Base-by-base conservation (phyloP, 2,113 vertebrate species). In the Monopterus albus region DNA sequence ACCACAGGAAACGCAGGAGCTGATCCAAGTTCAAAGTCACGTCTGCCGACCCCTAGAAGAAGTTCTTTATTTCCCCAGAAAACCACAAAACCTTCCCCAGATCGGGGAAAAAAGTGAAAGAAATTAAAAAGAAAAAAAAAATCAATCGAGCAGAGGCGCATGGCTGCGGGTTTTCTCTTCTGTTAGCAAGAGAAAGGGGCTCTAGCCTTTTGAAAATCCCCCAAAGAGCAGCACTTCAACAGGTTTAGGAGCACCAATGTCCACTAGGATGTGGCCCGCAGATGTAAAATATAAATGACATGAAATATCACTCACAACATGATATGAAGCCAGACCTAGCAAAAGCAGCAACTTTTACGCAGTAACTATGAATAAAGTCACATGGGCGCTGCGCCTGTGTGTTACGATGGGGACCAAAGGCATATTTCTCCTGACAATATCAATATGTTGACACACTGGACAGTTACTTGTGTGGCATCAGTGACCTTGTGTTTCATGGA, bases 11-110 rank as follows among this genome's bases (percentile, higher is more conserved):
- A 92, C 94, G 88, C 90, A 95, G 91, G 91, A 95, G 94, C 95
- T 95, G 95, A 96, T 95, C 96, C 96, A 98, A 98, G 96, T 98
- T 98, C 97, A 98, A 98, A 98, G 97, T 95, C 95, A 95, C 91
- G 93, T 94, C 89, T 92, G 92, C 94, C 93, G 92, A 94, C 94
- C 91, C 87, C 90, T 91, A 91, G 90, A 91, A 95, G 92, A 95
- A 94, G 91, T 82, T 94, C 93, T 96, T 96, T 96, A 94, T 96
- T 96, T 94, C 93, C 85, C 86, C 87, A 74, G 89, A 93, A 92
- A 94, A 93, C 88, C 86, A 84, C 90, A 93, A 79, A 93, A 87
- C 83, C 82, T 90, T 90, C 86, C 91, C 86, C 55, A 85, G 82
- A 81, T 81, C 90, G 82, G 69, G 36, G 8, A 49, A 43, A 71